These are phyloP conservation scores for Osmerus eperlanus DNA, from an alignment of 2,113 vertebrate genomes.

Conservation along the genomic window DNA sequence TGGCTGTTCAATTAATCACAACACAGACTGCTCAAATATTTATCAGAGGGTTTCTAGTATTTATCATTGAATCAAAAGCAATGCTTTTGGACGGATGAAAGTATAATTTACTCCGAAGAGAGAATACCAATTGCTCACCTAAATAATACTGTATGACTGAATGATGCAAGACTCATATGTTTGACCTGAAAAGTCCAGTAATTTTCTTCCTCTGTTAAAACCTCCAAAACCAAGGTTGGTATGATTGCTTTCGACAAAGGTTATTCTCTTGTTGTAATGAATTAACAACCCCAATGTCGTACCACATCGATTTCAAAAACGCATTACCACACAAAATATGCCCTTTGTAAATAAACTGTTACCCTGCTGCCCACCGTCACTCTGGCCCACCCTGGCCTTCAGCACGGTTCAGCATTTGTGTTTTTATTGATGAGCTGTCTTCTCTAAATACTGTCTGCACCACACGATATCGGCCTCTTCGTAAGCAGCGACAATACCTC, in stretches of 20 bases:
- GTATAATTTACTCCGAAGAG: too few species aligned
- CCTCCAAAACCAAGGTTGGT: neutral
- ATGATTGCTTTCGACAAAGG: constrained; percentile 4
- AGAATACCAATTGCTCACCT: too few species aligned
- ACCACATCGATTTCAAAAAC: neutral
- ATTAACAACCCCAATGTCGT: neutral
- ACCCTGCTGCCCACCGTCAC: constrained; percentile 1
- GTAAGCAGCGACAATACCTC: constrained; percentile 30
- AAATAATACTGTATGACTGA: too few species aligned
- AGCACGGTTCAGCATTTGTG: constrained; percentile 12
- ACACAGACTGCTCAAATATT: too few species aligned
- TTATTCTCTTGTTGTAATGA: neutral
- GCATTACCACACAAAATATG: constrained; percentile 1
- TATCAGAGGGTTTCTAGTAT: too few species aligned
- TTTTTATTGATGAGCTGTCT: constrained; percentile 36
- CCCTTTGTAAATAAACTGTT: constrained; percentile 11
- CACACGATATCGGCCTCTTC: constrained; percentile 29
- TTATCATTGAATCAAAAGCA: too few species aligned
- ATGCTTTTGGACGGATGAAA: too few species aligned
- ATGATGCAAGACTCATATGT: neutral
- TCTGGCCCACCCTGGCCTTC: neutral
- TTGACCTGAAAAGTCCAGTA: neutral
- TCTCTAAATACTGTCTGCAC: constrained; percentile 29
- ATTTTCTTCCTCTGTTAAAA: neutral
- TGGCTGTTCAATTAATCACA: too few species aligned